Evolutionary conservation across 2,888 invertebrate genomes (phyloP).

Genomic region (Tuta absoluta): DNA sequence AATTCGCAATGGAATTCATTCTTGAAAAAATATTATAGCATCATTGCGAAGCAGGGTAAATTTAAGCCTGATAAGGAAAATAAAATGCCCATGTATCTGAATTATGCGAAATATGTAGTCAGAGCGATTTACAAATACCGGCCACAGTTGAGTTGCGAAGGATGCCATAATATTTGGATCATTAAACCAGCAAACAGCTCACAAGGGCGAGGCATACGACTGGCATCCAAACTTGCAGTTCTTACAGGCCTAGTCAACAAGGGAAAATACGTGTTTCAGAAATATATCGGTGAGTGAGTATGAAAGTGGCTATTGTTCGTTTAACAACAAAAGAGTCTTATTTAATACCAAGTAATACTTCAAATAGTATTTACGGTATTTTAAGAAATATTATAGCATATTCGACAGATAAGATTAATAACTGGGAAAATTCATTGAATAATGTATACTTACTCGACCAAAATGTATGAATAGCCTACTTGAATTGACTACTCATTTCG

Average conservation of each 20-base stretch:
- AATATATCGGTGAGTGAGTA: slow-evolving; percentile 94
- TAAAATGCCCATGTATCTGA: slow-evolving; percentile 59
- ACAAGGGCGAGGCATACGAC: slow-evolving; percentile 90
- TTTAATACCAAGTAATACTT: too few species aligned
- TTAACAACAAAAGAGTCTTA: too few species aligned
- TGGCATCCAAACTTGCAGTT: slow-evolving; percentile 87
- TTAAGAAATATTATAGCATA: too few species aligned
- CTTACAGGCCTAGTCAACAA: slow-evolving; percentile 84
- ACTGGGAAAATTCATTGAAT: too few species aligned
- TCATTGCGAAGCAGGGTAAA: slow-evolving; percentile 80
- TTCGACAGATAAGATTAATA: too few species aligned
- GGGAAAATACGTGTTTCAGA: slow-evolving; percentile 90
- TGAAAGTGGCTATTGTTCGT: too few species aligned
- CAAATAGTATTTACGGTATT: too few species aligned
- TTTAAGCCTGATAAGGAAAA: slow-evolving; percentile 67
- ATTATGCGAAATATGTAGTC: slow-evolving; percentile 79
- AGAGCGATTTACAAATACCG: slow-evolving; percentile 81
- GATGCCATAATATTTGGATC: slow-evolving; percentile 93
- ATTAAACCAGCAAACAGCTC: slow-evolving; percentile 92
- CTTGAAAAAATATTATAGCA: slow-evolving; percentile 83
- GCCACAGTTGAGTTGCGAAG: slow-evolving; percentile 87
- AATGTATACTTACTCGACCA: too few species aligned
- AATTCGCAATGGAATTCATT: slow-evolving; percentile 86
- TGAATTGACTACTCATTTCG: too few species aligned
- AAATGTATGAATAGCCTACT: too few species aligned